phyloP scores from a whole-genome alignment of 2,797 vertebrate genomes.

The Taeniopygia guttata region DNA sequence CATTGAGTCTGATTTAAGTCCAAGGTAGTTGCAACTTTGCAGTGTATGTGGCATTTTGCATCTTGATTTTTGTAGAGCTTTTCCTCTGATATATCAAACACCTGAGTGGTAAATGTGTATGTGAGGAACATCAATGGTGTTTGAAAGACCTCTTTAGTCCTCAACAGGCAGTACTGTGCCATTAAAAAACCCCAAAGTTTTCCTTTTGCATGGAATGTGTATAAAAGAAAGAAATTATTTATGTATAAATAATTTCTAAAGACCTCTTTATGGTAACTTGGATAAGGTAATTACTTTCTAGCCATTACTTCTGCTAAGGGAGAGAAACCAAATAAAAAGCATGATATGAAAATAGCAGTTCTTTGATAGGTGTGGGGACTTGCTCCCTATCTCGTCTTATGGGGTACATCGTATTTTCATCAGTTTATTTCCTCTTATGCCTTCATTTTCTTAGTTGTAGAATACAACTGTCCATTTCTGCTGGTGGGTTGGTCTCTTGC shows the following conservation, averaged over 20 bases:
- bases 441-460: background rate
- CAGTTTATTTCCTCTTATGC: background rate
- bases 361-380: background rate
- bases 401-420: background rate
- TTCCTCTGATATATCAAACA: background rate
- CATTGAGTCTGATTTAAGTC: background rate
- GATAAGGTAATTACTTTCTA: background rate
- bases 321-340: background rate
- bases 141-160: background rate
- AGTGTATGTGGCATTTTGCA: background rate
- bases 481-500: background rate
- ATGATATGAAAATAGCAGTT: background rate
- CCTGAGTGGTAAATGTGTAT: background rate
- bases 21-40: background rate
- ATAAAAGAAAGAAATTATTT: background rate
- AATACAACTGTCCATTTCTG: background rate
- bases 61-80: background rate
- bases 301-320: background rate
- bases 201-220: background rate
- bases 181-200: background rate
- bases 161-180: background rate
- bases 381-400: background rate
- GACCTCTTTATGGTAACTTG: background rate
- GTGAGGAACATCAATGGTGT: background rate
- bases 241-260: background rate